Conservation (phyloP, 2,888 invertebrate genomes). For the Rhimphoctona megacephalus region DNA sequence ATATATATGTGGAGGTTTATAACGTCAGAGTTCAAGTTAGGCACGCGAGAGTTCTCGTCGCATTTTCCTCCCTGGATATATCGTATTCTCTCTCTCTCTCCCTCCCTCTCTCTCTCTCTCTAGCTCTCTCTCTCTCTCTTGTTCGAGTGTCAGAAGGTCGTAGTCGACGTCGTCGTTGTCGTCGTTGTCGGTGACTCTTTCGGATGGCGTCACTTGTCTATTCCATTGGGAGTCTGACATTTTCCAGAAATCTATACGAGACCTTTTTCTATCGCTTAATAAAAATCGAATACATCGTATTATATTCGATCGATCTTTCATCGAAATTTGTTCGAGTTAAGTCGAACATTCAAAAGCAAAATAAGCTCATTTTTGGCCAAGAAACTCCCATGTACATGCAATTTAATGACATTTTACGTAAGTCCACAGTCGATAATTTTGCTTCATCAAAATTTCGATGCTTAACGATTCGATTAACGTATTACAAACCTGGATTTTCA, state of each 20-base stretch:
- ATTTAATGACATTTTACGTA: not conserved
- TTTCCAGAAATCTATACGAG: constrained; percentile 72
- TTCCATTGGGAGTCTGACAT: constrained; percentile 70
- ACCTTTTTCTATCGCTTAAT: constrained; percentile 72
- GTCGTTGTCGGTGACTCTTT: constrained; percentile 56
- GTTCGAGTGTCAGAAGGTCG: constrained; percentile 64
- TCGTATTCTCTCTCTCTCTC: not conserved
- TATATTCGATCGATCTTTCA: constrained; percentile 15
- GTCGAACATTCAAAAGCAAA: not conserved
- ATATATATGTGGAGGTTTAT: constrained; percentile 46
- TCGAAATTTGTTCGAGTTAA: not conserved
- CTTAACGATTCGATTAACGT: not conserved
- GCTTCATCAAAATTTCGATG: not conserved
- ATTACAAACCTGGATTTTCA: not conserved
- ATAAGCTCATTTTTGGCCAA: not conserved
- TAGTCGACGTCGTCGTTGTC: constrained; percentile 21
- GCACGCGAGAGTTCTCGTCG: constrained; percentile 64
- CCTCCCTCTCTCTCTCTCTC: not conserved
- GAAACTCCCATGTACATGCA: not conserved
- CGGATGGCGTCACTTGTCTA: constrained; percentile 47
- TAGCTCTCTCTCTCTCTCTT: not conserved
- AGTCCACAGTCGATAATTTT: not conserved
- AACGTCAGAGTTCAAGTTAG: constrained; percentile 68
- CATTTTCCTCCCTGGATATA: constrained; percentile 46
- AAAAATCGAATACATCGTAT: constrained; percentile 69